Conservation (phyloP, 2,797 vertebrate species). For the Spheniscus humboldti region DNA sequence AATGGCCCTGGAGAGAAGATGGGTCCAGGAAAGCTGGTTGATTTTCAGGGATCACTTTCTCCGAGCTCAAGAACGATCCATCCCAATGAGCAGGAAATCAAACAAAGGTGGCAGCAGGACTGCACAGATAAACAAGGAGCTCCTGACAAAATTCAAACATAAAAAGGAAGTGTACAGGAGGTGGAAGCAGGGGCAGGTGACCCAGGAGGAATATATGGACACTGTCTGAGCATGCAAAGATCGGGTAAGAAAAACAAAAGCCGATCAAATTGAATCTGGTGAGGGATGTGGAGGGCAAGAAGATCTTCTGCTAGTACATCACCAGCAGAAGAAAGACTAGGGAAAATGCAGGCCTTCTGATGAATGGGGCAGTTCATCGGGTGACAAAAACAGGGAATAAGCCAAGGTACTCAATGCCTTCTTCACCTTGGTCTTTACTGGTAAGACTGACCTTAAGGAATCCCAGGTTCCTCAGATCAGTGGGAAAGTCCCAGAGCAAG, state of each 20-base stretch:
- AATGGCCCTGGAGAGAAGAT: background rate
- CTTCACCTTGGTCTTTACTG: background rate
- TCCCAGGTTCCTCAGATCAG: background rate
- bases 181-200: background rate
- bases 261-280: background rate
- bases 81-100: background rate
- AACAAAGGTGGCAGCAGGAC: background rate
- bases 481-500: background rate
- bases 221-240: background rate
- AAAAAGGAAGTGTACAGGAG: background rate
- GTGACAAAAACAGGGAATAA: background rate
- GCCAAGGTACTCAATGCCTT: background rate
- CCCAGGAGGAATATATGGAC: background rate
- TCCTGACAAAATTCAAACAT: background rate
- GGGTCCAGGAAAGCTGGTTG: background rate
- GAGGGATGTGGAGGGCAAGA: background rate
- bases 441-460: background rate
- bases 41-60: background rate
- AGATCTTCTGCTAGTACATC: background rate
- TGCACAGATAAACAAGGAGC: background rate
- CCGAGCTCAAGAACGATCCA: background rate
- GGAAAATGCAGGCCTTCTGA: background rate
- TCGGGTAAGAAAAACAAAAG: background rate
- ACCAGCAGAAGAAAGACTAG: background rate
- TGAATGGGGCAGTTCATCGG: background rate